Evolutionary conservation across 1,140 invertebrate species (phyloP).

Genomic region (Pissodes strobi): DNA sequence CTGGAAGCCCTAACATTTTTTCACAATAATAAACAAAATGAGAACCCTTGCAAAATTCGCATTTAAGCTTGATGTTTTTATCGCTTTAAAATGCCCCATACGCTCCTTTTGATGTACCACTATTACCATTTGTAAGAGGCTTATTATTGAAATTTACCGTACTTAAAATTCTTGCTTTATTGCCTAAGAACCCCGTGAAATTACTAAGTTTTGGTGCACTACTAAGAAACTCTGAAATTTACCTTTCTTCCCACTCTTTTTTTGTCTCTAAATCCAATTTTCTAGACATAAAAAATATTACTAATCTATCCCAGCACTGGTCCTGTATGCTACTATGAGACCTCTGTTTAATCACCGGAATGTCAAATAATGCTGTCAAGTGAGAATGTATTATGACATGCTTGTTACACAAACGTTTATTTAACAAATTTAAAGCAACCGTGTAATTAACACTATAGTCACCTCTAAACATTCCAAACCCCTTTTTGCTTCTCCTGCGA

Average conservation of each 20-base stretch:
- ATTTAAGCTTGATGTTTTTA: neutral
- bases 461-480: conserved; percentile 3
- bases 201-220: neutral
- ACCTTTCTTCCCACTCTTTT: neutral
- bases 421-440: conserved; percentile 2
- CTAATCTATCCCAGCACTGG: neutral
- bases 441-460: neutral
- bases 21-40: too few relatives aligned
- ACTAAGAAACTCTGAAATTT: neutral
- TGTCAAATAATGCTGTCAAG: neutral
- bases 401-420: conserved; percentile 1
- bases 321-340: neutral
- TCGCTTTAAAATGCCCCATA: neutral
- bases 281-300: neutral
- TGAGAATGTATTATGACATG: neutral
- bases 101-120: too few relatives aligned
- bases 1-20: neutral
- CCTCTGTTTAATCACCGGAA: neutral
- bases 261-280: neutral
- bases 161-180: neutral
- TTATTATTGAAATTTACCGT: neutral
- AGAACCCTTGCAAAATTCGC: conserved; percentile 5
- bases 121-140: neutral
- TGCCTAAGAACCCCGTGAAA: neutral
- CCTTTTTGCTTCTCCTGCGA: neutral